phyloP scores from a whole-genome alignment of 1,140 invertebrate genomes.

The Halictus rubicundus region DNA sequence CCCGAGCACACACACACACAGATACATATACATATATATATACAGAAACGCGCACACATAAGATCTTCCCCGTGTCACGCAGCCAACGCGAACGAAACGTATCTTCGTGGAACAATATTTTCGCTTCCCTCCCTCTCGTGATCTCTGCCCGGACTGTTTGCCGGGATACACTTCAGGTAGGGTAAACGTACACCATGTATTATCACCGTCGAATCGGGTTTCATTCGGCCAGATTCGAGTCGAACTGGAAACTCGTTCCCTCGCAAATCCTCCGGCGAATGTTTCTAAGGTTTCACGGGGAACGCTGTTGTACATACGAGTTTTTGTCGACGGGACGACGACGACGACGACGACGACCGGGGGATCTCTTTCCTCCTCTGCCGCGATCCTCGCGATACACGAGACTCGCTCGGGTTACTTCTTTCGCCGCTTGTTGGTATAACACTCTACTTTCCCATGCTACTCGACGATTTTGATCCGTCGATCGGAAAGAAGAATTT shows the following conservation, averaged over 20 bases:
- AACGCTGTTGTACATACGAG: neutral
- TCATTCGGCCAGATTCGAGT: constrained; percentile 53
- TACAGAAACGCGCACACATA: neutral
- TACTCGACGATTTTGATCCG: too few relatives aligned
- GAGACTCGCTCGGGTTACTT: neutral
- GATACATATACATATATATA: neutral
- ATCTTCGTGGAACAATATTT: constrained; percentile 62
- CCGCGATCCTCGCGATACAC: neutral
- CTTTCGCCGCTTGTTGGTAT: neutral
- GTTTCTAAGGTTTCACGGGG: constrained; percentile 35
- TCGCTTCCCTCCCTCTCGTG: constrained; percentile 41
- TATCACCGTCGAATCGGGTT: constrained; percentile 42
- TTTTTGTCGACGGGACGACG: neutral
- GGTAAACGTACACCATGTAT: constrained; percentile 10
- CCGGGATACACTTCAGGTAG: neutral
- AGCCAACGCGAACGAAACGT: constrained; percentile 37
- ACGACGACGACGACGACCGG: too few relatives aligned
- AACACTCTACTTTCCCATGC: too few relatives aligned
- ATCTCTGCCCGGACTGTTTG: constrained; percentile 28
- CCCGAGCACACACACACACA: neutral
- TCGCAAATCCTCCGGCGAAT: constrained; percentile 35
- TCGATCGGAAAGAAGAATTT: too few relatives aligned
- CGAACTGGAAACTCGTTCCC: constrained; percentile 33
- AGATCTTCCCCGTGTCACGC: constrained; percentile 5
- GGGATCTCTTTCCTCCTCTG: neutral